Evolutionary conservation across 1,140 invertebrate genomes (phyloP), one percentile per base, ranked within the genome.

Genomic region (Drosophila yakuba): DNA sequence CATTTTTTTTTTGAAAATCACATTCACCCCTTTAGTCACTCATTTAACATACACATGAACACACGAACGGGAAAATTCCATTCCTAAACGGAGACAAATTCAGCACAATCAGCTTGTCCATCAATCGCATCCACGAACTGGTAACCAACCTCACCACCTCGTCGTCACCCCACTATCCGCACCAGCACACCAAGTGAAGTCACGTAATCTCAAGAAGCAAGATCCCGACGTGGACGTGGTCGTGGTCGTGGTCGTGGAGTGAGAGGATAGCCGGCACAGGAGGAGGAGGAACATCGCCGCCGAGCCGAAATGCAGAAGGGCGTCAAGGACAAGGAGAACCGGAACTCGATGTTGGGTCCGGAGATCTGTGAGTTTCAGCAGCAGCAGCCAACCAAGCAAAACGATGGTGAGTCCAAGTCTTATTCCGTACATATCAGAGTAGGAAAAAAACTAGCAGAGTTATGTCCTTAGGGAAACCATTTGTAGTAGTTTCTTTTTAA

Each of bases 301-400:
- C 52, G n/a, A 6, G 3, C 25, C 52, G 28, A 6, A 12, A 88
- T 85, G 82, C 82, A 81, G 55, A 85, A 86, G 62, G 63, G 63
- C 60, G 74, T 50, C 44, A 88, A 74, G 50, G 78, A 85, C 44
- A 85, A 74, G 82, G 82, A 68, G 48, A 57, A 63, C 74, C 39
- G 57, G 51, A 38, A 52, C 25, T 23, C 39, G 35, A 2, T 20
- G 4, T 6, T n/a, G 20, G 47, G 2, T 20, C 61, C 61, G 38
- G 61, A 62, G 23, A 39, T 52, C 51, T 55, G 38, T 14, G 47
- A 78, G 44, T 39, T 63, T 36, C 47, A 41, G 7, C 75, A 75
- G 7, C 75, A 75, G 25, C 64, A 71, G 4, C 7, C 58, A 11
- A 23, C 58, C n/a, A 68, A 52, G 8, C 45, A 50, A 1, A 59